Conservation (phyloP, 2,888 invertebrate genomes). For the Atherix ibis region DNA sequence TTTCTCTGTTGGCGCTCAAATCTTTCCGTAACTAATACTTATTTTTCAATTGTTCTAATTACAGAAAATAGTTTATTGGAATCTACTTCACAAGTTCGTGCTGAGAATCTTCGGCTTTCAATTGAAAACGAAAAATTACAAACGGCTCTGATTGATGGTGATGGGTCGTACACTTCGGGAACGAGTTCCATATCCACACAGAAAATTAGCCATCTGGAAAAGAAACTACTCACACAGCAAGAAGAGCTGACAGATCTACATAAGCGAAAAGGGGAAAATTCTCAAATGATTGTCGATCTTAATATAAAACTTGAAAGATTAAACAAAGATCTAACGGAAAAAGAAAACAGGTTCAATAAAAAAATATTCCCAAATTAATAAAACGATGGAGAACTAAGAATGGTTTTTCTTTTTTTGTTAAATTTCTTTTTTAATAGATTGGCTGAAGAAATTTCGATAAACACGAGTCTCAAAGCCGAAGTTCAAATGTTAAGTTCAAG, state of each 20-base stretch:
- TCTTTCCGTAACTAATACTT: no score
- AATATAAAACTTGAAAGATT: constrained; percentile 73
- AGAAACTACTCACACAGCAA: constrained; percentile 71
- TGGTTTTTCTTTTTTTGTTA: constrained; percentile 3
- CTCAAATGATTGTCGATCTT: constrained; percentile 83
- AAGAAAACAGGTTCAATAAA: constrained; percentile 60
- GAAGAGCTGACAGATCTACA: constrained; percentile 88
- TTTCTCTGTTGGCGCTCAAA: background rate
- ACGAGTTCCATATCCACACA: constrained; percentile 37
- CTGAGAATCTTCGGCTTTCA: constrained; percentile 71
- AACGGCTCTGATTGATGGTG: constrained; percentile 33
- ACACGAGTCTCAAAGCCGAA: constrained; percentile 52
- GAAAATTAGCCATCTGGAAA: constrained; percentile 60
- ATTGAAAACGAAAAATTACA: constrained; percentile 72
- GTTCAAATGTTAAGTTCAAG: constrained; percentile 54
- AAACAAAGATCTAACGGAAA: constrained; percentile 55
- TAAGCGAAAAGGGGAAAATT: constrained; percentile 76
- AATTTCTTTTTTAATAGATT: constrained; percentile 36
- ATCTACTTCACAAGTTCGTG: constrained; percentile 58
- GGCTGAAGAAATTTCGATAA: constrained; percentile 48
- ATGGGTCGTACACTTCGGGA: constrained; percentile 29
- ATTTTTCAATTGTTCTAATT: no score
- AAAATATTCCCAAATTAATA: constrained; percentile 6
- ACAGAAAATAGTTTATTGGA: constrained; percentile 79
- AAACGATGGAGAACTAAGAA: no score